A percentile compares a stretch with the other conserved stretches of the same genome.
Conservation (phyloP, 2,888 invertebrate genomes). For the Eugnorisma glareosa region DNA sequence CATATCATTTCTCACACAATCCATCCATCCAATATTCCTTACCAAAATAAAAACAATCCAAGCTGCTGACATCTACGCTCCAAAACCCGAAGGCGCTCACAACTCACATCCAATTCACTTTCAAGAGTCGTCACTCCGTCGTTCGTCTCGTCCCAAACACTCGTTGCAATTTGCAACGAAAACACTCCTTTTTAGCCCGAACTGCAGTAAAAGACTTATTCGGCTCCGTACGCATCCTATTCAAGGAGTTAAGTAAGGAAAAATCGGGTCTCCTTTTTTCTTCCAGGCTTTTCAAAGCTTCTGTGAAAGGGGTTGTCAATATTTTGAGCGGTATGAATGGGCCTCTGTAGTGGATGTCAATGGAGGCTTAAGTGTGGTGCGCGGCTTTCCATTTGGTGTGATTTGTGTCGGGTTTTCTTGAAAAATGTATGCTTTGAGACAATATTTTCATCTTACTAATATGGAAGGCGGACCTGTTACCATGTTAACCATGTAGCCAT, state of each 20-base stretch:
- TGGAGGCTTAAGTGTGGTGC: slow-evolving; percentile 80
- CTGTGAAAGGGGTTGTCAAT: slow-evolving; percentile 88
- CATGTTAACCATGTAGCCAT: no score
- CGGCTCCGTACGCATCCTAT: slow-evolving; percentile 83
- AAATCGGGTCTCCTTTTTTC: slow-evolving; percentile 87
- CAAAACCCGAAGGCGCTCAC: slow-evolving; percentile 47
- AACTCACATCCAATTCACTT: slow-evolving; percentile 59
- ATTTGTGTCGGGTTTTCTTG: slow-evolving; percentile 48
- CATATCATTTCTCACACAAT: no score
- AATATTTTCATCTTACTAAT: background rate
- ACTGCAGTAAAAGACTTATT: slow-evolving; percentile 79
- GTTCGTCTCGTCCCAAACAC: slow-evolving; percentile 72
- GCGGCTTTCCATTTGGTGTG: slow-evolving; percentile 75
- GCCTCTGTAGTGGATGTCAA: slow-evolving; percentile 84
- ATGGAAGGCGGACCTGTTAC: background rate
- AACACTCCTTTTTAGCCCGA: slow-evolving; percentile 74
- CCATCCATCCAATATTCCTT: background rate
- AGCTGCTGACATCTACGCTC: slow-evolving; percentile 3
- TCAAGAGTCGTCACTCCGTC: slow-evolving; percentile 37
- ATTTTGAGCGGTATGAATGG: slow-evolving; percentile 89
- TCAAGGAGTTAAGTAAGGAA: slow-evolving; percentile 82
- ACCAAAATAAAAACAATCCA: background rate
- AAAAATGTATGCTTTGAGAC: background rate
- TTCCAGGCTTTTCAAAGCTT: slow-evolving; percentile 83
- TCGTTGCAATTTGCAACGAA: slow-evolving; percentile 80